Evolutionary conservation across 2,888 invertebrate genomes (phyloP).

Genomic region (Drosophila cyrtoloma): DNA sequence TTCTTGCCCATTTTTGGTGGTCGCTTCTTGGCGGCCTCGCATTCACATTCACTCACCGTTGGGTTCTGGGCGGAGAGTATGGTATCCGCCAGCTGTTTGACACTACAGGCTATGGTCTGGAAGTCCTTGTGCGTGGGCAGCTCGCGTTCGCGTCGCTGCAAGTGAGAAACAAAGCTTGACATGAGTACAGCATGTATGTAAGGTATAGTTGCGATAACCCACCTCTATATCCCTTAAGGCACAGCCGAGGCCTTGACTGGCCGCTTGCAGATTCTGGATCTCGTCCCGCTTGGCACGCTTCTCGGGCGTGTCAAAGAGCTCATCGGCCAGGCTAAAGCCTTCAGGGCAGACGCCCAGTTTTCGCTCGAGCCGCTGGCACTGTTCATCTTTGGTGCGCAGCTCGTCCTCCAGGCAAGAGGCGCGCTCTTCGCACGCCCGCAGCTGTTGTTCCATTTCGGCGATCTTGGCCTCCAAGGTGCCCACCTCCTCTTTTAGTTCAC

Average conservation of each 20-base stretch:
- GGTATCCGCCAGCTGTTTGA: slow-evolving; percentile 82
- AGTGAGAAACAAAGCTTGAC: not conserved
- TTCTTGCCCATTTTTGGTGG: slow-evolving; percentile 2
- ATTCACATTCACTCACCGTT: slow-evolving; percentile 54
- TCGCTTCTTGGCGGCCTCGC: slow-evolving; percentile 10
- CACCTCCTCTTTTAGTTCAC: slow-evolving; percentile 90
- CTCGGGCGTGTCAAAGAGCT: slow-evolving; percentile 81
- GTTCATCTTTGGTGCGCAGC: slow-evolving; percentile 85
- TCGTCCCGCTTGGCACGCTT: slow-evolving; percentile 76
- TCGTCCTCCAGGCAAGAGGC: slow-evolving; percentile 87
- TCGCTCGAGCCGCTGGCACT: slow-evolving; percentile 70
- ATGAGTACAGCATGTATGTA: not conserved
- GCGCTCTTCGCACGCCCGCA: slow-evolving; percentile 87
- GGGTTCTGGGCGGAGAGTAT: slow-evolving; percentile 70
- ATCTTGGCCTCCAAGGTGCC: slow-evolving; percentile 88
- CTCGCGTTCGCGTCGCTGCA: slow-evolving; percentile 72
- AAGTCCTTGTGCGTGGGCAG: slow-evolving; percentile 83
- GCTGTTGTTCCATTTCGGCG: slow-evolving; percentile 86
- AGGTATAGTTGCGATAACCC: not conserved
- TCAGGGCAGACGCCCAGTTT: slow-evolving; percentile 76
- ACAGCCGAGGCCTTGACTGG: slow-evolving; percentile 75
- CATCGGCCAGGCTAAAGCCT: slow-evolving; percentile 82
- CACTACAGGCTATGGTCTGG: slow-evolving; percentile 81
- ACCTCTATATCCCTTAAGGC: slow-evolving; percentile 80
- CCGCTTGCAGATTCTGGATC: slow-evolving; percentile 70